Base-by-base conservation (phyloP, 1,140 invertebrate genomes). In the Nylanderia fulva region DNA sequence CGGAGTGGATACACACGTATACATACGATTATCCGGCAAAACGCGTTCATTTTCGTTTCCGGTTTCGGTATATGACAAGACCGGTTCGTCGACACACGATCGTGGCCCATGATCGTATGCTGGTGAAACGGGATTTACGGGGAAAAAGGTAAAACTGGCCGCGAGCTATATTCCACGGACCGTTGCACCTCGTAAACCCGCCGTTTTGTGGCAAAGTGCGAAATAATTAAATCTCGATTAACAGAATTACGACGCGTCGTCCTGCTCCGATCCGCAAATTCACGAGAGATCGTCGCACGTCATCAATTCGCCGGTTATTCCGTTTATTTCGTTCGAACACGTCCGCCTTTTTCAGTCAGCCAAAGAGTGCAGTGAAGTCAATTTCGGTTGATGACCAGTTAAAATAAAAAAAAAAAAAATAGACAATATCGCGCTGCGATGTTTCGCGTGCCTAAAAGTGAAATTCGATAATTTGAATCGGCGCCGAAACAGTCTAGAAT, bases 31-130 rank as follows among this genome's bases (percentile, higher is more conserved):
- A 82, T 64, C 66, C 77, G 39, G 39, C 39, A 45, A 72, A 82
- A 82, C 66, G 39, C 77, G 77, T 82, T 82, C 66, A 82, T 71
- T 82, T 82, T 82, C 66, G 52, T 82, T 82, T 82, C 77, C 66
- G 77, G 66, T 60, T 29, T 54, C 48, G n/a, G 18, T n/a, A n/a
- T n/a, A n/a, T n/a, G 18, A n/a, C 66, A n/a, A n/a, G 24, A 82
- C 77, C 36, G 52, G 66, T 71, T 15, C 52, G n/a, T 15, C 45
- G 27, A 13, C 36, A 13, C 36, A 13, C 36, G 45, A 48, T 33
- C 63, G 60, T 48, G 77, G 45, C 61, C 58, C 69, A 69, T 33
- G 45, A n/a, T n/a, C n/a, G n/a, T n/a, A n/a, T n/a, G n/a, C n/a
- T 33, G 29, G 29, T 39, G 61, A 75, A 80, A 80, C 77, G 33